Evolutionary conservation across 2,797 vertebrate genomes (phyloP).

Genomic region (Synaphobranchus kaupii): DNA sequence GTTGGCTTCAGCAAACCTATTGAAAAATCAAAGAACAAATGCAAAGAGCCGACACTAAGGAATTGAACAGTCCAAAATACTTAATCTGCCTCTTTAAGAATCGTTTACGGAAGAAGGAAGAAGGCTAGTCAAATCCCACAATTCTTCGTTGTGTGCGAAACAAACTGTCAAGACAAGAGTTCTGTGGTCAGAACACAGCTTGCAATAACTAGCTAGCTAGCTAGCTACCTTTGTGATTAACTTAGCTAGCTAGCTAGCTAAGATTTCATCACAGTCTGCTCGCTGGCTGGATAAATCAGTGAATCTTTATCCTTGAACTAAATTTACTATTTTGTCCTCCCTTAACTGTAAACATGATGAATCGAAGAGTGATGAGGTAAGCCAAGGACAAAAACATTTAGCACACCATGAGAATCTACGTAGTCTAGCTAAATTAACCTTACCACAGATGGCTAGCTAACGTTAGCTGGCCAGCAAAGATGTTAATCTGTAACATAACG

Average conservation of each 20-base stretch:
- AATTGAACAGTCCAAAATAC: background rate
- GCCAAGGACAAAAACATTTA: constrained; percentile 16
- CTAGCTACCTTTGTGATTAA: background rate
- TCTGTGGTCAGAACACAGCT: background rate
- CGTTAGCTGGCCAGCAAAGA: background rate
- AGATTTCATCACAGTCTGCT: background rate
- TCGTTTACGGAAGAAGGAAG: background rate
- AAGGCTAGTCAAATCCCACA: constrained; percentile 12
- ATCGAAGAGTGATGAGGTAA: constrained; percentile 39
- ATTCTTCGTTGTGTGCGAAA: constrained; percentile 11
- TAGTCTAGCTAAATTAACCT: background rate
- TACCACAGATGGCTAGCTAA: background rate
- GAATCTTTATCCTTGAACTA: background rate
- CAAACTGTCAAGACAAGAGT: background rate
- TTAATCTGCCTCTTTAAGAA: constrained; percentile 20
- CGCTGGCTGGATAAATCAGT: background rate
- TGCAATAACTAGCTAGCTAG: constrained; percentile 13
- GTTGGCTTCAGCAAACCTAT: background rate
- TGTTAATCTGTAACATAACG: background rate
- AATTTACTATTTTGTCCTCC: background rate
- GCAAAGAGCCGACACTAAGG: background rate
- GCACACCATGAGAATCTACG: constrained; percentile 24
- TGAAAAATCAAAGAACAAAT: background rate
- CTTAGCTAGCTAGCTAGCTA: background rate
- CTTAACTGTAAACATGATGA: constrained; percentile 13